These are phyloP conservation scores for Drosophila atripex DNA, from an alignment of 2,888 invertebrate genomes.

Conservation along the genomic window DNA sequence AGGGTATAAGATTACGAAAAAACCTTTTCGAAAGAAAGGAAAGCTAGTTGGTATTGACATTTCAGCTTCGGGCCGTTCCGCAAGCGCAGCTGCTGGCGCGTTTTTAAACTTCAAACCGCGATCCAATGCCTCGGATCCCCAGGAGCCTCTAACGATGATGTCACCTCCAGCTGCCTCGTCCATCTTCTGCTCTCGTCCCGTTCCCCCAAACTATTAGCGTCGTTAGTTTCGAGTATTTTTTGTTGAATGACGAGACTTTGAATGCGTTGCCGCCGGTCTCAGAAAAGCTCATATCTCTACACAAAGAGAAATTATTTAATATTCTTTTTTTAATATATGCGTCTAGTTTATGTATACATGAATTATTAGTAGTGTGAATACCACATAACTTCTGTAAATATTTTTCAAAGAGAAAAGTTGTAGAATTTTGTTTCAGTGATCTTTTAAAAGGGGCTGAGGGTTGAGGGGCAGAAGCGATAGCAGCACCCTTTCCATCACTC, in stretches of 20 bases:
- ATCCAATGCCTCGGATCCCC: conserved; percentile 39
- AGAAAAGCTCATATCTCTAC: conserved; percentile 13
- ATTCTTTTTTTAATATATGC: too few species aligned
- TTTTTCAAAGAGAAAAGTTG: background rate
- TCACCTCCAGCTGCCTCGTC: conserved; percentile 28
- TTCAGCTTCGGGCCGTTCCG: conserved; percentile 14
- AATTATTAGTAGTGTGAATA: too few species aligned
- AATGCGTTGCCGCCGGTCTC: conserved; percentile 23
- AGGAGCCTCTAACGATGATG: conserved; percentile 40
- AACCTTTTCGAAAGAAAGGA: background rate
- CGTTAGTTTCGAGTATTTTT: conserved; percentile 26
- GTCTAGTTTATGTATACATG: too few species aligned
- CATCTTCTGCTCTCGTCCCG: background rate
- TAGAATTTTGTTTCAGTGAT: background rate
- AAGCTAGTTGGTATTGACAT: conserved; percentile 3
- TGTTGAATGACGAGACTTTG: conserved; percentile 18
- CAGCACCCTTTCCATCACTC: conserved; percentile 62
- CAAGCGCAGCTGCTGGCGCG: conserved; percentile 34
- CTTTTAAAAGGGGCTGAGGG: background rate
- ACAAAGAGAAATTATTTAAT: background rate
- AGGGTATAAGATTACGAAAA: conserved; percentile 7
- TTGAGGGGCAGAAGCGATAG: conserved; percentile 41
- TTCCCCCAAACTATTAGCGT: conserved; percentile 9
- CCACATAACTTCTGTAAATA: background rate
- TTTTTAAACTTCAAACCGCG: conserved; percentile 38